Base-by-base conservation (phyloP, 2,888 invertebrate genomes). In the Protophormia terraenovae region DNA sequence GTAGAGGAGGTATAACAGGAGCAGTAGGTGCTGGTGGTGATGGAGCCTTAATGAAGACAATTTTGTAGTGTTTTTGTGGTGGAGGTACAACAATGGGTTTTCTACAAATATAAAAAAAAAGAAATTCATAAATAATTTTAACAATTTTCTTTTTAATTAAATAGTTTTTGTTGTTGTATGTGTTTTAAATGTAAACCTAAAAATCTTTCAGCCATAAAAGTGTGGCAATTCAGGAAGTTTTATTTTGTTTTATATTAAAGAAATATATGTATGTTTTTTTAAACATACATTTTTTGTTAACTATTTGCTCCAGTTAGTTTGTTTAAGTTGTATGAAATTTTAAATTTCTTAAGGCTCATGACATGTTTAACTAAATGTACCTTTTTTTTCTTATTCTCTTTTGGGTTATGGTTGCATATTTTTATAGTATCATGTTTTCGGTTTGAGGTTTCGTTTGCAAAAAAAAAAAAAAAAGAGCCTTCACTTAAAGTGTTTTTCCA, bases 61-160 rank as follows among this genome's bases (percentile, higher is more conserved):
- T 96, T 91, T 96, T 96, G 94, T 96, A 96, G 90, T 96, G 96
- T 89, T 96, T 96, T 91, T 96, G 96, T n/a, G 96, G 94, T 27
- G 95, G 93, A 27, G 94, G 93, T 53, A 94, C 93, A 69, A 91
- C 90, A 86, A 94, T 93, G 19, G 93, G 94, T 90, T 93, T 95
- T 88, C 94, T 94, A 14, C 0, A 83, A 85, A 24, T 32, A 27
- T 27, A 58, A 71, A 22, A 60, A 75, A 71, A n/a, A n/a, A n/a
- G n/a, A 41, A 41, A 41, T 41, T 10, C 10, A 8, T 2, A n/a
- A n/a, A 41, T 41, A n/a, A 5, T 41, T n/a, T 3, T n/a, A 14
- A n/a, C 6, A n/a, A 14, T 41, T 41, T 1, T 4, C 1, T 41
- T 35, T 10, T 41, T n/a, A 38, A 12, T 12, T 47, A 32, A 22